Evolutionary conservation across 1,140 invertebrate species (phyloP), one percentile per base, ranked within the genome.

Genomic region (Bemisia tabaci): DNA sequence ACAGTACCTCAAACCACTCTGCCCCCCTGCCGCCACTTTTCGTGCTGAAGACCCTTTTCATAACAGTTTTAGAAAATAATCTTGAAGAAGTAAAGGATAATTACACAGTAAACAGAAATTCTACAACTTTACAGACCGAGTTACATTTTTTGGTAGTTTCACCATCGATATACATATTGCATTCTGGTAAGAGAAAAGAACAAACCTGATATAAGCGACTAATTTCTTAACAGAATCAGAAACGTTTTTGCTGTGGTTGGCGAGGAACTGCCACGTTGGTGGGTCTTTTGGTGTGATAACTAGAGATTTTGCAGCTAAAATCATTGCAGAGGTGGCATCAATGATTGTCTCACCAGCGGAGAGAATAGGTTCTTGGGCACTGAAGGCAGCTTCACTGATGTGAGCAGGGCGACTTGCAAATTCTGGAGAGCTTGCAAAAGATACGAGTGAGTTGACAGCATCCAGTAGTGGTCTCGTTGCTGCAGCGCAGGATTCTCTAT

Each of bases 141-240:
- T n/a, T n/a, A n/a, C n/a, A n/a, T n/a, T n/a, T n/a, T n/a, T n/a
- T n/a, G n/a, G n/a, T n/a, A n/a, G n/a, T n/a, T n/a, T n/a, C n/a
- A n/a, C n/a, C n/a, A n/a, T n/a, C n/a, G n/a, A n/a, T n/a, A n/a
- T n/a, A n/a, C n/a, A n/a, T n/a, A n/a, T n/a, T n/a, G n/a, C n/a
- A n/a, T n/a, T n/a, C n/a, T n/a, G n/a, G n/a, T n/a, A n/a, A n/a
- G n/a, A n/a, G n/a, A n/a, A n/a, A n/a, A n/a, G n/a, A n/a, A n/a
- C n/a, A n/a, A 74, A 88, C 86, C 84, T 84, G 68, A 97, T 95
- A 58, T 92, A 90, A 26, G 91, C 86, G 0, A 96, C 93, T 1
- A 98, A 81, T 17, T 87, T 85, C 77, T 98, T 98, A 70, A 99
- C 97, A 0, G 94, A 92, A 75, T 98, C 95, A 21, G 94, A 97